These are phyloP conservation scores for Drosophila pandora DNA, from an alignment of 1,140 invertebrate genomes.

Conservation along the genomic window DNA sequence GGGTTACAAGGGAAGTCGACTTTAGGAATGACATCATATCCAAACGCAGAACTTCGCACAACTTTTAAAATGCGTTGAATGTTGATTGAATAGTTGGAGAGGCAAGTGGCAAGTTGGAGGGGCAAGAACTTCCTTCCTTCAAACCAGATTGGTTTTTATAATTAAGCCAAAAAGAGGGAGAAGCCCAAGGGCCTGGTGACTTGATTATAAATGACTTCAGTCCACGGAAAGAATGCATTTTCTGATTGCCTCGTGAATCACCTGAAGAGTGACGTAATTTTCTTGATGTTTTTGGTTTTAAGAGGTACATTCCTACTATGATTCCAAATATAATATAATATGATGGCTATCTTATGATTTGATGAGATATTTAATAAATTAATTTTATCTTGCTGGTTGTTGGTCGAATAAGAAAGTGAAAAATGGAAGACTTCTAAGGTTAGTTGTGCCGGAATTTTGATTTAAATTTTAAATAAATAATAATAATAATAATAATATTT, in stretches of 20 bases:
- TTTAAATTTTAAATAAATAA: no score
- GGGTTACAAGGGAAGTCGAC: constrained; percentile 51
- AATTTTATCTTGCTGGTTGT: no score
- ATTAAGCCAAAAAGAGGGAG: constrained; percentile 36
- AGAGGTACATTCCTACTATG: no score
- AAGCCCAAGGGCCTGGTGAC: constrained; percentile 29
- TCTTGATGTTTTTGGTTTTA: neutral
- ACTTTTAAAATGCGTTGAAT: constrained; percentile 56
- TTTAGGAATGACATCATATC: constrained; percentile 74
- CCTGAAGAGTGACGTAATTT: constrained; percentile 29
- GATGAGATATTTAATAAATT: no score
- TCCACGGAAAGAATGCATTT: constrained; percentile 51
- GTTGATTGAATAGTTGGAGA: constrained; percentile 51
- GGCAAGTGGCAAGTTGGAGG: neutral
- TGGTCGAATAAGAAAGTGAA: no score
- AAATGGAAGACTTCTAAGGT: no score
- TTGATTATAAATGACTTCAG: constrained; percentile 44
- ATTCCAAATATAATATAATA: no score
- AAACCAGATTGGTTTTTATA: constrained; percentile 33
- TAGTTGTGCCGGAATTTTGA: no score
- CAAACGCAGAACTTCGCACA: constrained; percentile 27
- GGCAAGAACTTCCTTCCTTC: constrained; percentile 9
- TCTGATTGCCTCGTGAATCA: constrained; percentile 41
- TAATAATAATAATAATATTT: no score
- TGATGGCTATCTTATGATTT: no score